phyloP scores from a whole-genome alignment of 2,797 vertebrate genomes.

The Neosalanx taihuensis region DNA sequence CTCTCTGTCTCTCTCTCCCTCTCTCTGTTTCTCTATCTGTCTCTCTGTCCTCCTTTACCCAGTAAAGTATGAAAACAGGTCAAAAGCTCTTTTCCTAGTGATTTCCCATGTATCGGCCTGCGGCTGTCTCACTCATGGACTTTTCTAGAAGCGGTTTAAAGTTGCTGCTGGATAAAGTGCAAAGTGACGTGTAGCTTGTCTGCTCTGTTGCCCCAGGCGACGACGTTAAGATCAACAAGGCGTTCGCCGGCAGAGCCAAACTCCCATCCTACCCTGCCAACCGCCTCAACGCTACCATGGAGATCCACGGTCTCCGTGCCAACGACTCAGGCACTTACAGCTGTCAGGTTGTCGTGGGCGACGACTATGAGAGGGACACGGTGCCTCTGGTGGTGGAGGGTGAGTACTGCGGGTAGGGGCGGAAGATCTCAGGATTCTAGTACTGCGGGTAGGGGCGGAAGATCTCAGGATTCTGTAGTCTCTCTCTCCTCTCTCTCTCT shows the following conservation, averaged over 20 bases:
- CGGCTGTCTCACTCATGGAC: too few species aligned
- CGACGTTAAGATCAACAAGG: conserved; percentile 84
- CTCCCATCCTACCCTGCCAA: conserved; percentile 80
- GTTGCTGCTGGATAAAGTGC: too few species aligned
- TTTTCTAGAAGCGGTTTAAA: too few species aligned
- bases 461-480: too few species aligned
- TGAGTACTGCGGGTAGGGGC: conserved; percentile 63
- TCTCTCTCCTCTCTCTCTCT: too few species aligned
- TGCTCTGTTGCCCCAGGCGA: conserved; percentile 78
- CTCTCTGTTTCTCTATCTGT: too few species aligned
- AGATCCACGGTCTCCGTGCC: conserved; percentile 78
- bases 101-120: too few species aligned
- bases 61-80: too few species aligned
- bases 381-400: conserved; percentile 89
- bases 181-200: not conserved
- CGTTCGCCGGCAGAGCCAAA: conserved; percentile 80
- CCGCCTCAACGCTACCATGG: conserved; percentile 83
- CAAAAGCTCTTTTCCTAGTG: too few species aligned
- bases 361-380: conserved; percentile 86
- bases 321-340: conserved; percentile 89
- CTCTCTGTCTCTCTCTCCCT: too few species aligned
- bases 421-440: too few species aligned
- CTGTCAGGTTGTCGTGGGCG: conserved; percentile 86
- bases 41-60: too few species aligned
- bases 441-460: conserved; percentile 27